These are phyloP conservation scores for Podarcis muralis DNA, from an alignment of 2,113 vertebrate species.

Conservation along the genomic window DNA sequence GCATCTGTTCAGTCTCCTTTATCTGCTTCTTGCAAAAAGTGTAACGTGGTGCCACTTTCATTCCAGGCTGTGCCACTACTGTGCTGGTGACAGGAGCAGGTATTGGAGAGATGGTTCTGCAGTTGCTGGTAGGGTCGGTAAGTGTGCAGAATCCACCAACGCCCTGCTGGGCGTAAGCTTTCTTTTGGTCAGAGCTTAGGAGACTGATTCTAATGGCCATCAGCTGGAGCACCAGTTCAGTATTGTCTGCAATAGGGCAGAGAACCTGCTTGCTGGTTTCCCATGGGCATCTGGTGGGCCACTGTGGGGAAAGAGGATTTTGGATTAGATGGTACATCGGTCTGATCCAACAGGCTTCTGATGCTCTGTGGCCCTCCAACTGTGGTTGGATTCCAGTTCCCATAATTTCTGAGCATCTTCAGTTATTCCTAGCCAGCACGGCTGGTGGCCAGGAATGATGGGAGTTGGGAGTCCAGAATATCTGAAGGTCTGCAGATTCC, in stretches of 20 bases:
- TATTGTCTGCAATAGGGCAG: background rate
- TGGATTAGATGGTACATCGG: background rate
- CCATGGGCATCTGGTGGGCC: background rate
- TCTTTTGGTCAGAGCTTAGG: too few relatives aligned
- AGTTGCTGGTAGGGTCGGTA: conserved; percentile 91
- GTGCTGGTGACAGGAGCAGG: conserved; percentile 93
- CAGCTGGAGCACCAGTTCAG: background rate
- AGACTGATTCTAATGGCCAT: background rate
- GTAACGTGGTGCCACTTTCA: background rate
- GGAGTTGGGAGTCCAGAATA: too few relatives aligned
- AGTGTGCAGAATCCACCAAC: conserved; percentile 44
- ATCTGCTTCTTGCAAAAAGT: conserved; percentile 2
- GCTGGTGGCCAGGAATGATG: too few relatives aligned
- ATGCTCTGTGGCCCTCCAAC: too few relatives aligned
- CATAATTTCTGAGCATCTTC: too few relatives aligned
- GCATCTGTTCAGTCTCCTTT: background rate
- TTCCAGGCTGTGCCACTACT: conserved; percentile 90
- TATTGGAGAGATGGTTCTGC: conserved; percentile 91
- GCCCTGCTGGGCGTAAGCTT: too few relatives aligned
- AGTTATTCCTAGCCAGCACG: too few relatives aligned
- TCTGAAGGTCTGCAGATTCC: too few relatives aligned
- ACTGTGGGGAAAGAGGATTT: background rate
- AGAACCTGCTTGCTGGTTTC: background rate
- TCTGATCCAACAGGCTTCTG: too few relatives aligned
- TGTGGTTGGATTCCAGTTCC: too few relatives aligned